phyloP scores from a whole-genome alignment of 2,797 vertebrate species.

The Myotis vivesi region DNA sequence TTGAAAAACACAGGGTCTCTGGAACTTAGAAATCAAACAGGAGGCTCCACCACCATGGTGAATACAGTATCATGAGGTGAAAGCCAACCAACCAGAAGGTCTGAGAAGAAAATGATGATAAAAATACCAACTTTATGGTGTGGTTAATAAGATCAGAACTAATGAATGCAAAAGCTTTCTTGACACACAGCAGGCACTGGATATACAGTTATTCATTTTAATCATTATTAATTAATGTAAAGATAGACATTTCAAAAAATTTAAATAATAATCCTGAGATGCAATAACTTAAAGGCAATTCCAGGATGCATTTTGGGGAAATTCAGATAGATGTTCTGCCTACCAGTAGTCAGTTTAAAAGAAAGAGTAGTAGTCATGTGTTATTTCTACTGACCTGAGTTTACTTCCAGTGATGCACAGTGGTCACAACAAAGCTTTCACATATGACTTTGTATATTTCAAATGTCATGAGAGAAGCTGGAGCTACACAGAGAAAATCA shows the following conservation, averaged over 20 bases:
- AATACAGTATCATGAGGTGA: neutral
- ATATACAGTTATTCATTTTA: neutral
- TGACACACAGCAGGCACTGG: neutral
- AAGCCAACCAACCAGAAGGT: neutral
- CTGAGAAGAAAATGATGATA: neutral
- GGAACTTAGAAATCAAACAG: neutral
- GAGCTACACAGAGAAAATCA: constrained; percentile 66
- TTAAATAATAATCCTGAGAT: neutral
- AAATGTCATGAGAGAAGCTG: constrained; percentile 65
- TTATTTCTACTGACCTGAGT: constrained; percentile 65
- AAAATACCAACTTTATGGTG: neutral
- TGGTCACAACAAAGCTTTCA: constrained; percentile 70
- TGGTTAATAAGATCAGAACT: neutral
- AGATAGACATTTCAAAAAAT: neutral
- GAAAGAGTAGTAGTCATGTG: constrained; percentile 46
- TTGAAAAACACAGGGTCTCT: neutral
- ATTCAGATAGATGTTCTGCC: constrained; percentile 53
- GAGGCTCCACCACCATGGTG: neutral
- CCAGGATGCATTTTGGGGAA: neutral
- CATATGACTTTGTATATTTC: constrained; percentile 65
- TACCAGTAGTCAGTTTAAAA: constrained; percentile 35
- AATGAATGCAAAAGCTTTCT: neutral
- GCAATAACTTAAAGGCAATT: neutral
- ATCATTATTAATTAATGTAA: neutral
- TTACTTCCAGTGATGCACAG: constrained; percentile 58